Evolutionary conservation across 2,113 vertebrate species (phyloP), one percentile per base, ranked within the genome.

Genomic region (Ochotona princeps): DNA sequence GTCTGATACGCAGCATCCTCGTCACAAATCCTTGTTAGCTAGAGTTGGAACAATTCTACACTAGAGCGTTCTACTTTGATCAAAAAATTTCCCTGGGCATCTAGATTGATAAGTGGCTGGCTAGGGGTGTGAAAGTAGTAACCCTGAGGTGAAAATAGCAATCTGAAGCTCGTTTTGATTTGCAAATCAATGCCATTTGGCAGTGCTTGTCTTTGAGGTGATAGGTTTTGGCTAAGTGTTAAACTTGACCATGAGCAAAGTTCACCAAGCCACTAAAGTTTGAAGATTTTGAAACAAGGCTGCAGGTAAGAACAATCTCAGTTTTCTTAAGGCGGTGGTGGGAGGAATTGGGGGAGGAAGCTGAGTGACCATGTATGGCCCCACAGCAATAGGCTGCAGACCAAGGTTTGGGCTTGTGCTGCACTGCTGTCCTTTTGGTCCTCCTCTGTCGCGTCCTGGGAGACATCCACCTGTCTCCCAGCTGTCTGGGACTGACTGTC

Each of bases 401-500:
- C 17, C 0, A 44, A 35, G 54, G 32, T 44, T 91, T 49, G 51
- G 21, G 9, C 13, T 28, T 49, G 17, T 61, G 80, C n/a, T 61
- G 35, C 66, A 49, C 57, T 28, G 32, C 79, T 80, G 63, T 83
- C 60, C 82, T 95, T 87, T 65, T 35, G 54, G 60, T 73, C 9
- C 23, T 82, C 44, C 44, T 92, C 25, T 72, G 12, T 89, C 54
- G 18, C 0, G 32, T 91, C 86, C 65, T 84, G 38, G n/a, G 95
- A 93, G 94, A 86, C 30, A 20, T 79, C 73, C 92, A 91, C 92
- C 89, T 95, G 95, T 94, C 83, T 95, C 79, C 80, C 81, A 88
- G 87, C 81, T 96, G 92, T 91, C 94, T 91, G 91, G 87, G 65
- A 87, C 93, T n/a, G 87, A 95, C 86, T n/a, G 87, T 95, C 86